Percentiles rank a stretch among this genome's conserved stretches.
phyloP scores from a whole-genome alignment of 30 jellyfish, hydroid and myxozoan genomes.

The Pseudorhiza aurosa region DNA sequence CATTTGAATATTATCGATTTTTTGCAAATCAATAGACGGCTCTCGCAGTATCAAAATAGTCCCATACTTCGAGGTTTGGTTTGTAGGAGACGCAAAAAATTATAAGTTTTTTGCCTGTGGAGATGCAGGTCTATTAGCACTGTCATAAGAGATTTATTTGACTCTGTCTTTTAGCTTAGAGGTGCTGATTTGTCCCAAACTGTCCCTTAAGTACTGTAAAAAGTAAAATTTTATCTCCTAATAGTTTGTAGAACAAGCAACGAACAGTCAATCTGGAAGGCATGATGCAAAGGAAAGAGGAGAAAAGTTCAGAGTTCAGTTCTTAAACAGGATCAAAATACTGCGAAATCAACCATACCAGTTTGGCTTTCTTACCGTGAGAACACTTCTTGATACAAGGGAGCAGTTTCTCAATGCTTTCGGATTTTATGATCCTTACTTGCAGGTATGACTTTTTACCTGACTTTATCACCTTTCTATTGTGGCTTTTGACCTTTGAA shows the following conservation, averaged over 20 bases:
- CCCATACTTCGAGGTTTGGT: too few species aligned
- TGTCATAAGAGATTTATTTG: not conserved
- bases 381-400: slow-evolving; percentile 87
- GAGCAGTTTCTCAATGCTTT: slow-evolving; percentile 85
- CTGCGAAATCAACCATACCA: slow-evolving; percentile 81
- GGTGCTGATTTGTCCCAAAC: too few species aligned
- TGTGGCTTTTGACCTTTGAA: too few species aligned
- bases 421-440: slow-evolving; percentile 89
- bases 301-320: slow-evolving; percentile 69
- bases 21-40: too few species aligned
- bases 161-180: not conserved
- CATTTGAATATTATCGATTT: too few species aligned
- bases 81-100: too few species aligned
- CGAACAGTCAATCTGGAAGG: slow-evolving; percentile 87
- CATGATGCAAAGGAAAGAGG: slow-evolving; percentile 91
- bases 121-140: too few species aligned
- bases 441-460: slow-evolving; percentile 91
- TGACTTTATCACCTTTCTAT: too few species aligned
- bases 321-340: slow-evolving; percentile 52
- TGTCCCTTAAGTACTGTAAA: too few species aligned
- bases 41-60: too few species aligned
- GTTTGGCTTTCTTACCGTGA: slow-evolving; percentile 85
- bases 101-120: too few species aligned
- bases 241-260: slow-evolving; percentile 87
- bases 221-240: too few species aligned